Base-by-base conservation (phyloP, 2,888 invertebrate species). In the Hypolimnas misippus region DNA sequence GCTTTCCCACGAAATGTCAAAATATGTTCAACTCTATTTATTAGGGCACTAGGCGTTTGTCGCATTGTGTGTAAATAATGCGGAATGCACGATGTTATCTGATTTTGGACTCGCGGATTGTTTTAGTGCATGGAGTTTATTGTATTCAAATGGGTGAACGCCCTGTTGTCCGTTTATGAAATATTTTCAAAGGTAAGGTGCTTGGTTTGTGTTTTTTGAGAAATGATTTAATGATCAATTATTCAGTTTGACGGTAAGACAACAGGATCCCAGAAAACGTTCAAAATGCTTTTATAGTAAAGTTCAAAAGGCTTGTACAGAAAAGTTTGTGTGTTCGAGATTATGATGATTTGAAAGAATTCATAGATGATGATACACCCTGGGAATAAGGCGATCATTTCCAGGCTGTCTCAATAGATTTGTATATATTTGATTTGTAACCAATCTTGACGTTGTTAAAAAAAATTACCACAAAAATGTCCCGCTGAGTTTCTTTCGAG, bases 1-100 rank as follows among this genome's bases (percentile, higher is more conserved):
- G 54, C 64, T 74, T 87, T 87, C 87, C 84, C 86, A 88, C 86
- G 86, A 75, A 79, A 78, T 83, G 85, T 84, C 88, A 87, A 83
- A 86, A 84, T 81, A 72, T 74, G 75, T 79, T 76, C 60, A 75
- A 78, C 76, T 82, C 79, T 82, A 68, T 68, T 81, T 81, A 81
- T 86, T 83, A 81, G 77, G 77, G 82, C 82, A 81, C 78, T 78
- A 76, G 73, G 65, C 63, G 66, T 66, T 64, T 62, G 63, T 61
- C 65, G 70, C 70, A 75, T 76, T 79, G 84, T 87, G 81, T 84
- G 85, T 82, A 75, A 83, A 83, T 85, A 81, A 71, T 69, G 64
- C 69, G 73, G 82, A 82, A 83, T 80, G 75, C 73, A 67, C 67
- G 85, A 86, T 86, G 71, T 69, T 86, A 84, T 87, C 86, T 66